Evolutionary conservation across 1,140 invertebrate genomes (phyloP).

Genomic region (Agraylea sexmaculata): DNA sequence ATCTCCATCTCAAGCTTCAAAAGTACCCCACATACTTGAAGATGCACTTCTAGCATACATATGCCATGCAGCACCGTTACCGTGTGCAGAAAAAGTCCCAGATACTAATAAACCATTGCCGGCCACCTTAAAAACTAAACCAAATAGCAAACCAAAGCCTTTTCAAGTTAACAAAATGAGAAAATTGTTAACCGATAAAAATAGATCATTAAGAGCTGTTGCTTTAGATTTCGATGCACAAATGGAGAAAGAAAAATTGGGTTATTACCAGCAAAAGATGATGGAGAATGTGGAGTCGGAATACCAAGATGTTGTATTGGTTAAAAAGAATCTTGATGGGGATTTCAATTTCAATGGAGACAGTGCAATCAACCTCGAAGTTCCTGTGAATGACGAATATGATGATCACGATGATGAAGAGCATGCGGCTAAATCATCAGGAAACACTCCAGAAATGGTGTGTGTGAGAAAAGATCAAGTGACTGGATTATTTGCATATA

Average conservation of each 20-base stretch:
- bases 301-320: slow-evolving; percentile 38
- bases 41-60: slow-evolving; percentile 73
- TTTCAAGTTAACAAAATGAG: background rate
- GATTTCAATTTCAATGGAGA: slow-evolving; percentile 35
- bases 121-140: background rate
- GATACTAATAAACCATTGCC: slow-evolving; percentile 10
- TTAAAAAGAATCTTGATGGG: slow-evolving; percentile 39
- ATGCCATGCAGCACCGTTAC: slow-evolving; percentile 69
- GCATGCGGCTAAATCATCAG: slow-evolving; percentile 15
- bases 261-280: slow-evolving; percentile 36
- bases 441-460: slow-evolving; percentile 34
- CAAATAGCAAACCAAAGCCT: slow-evolving; percentile 1
- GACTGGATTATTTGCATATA: slow-evolving; percentile 57
- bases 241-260: slow-evolving; percentile 39
- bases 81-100: slow-evolving; percentile 43
- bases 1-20: slow-evolving; percentile 46
- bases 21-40: slow-evolving; percentile 57
- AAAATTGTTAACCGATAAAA: background rate
- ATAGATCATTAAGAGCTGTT: slow-evolving; percentile 2
- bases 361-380: slow-evolving; percentile 31
- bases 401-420: slow-evolving; percentile 31
- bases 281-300: slow-evolving; percentile 35
- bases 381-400: slow-evolving; percentile 34
- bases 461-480: slow-evolving; percentile 59
- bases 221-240: slow-evolving; percentile 23